phyloP scores from a whole-genome alignment of 2,113 vertebrate genomes.

The Desmodus rotundus region DNA sequence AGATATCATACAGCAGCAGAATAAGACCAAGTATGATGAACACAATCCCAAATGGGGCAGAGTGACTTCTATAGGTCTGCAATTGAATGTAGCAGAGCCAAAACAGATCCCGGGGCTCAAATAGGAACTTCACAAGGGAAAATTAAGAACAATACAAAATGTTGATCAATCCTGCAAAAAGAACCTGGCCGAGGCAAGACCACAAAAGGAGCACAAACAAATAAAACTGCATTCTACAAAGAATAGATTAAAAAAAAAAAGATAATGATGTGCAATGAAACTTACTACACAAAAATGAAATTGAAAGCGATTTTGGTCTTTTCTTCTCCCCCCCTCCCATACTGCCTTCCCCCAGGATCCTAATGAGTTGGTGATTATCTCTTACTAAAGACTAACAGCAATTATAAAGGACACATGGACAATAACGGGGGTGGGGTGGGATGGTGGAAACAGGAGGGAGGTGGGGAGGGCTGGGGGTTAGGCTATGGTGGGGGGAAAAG shows the following conservation, averaged over 20 bases:
- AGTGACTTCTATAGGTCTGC: neutral
- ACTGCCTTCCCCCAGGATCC: neutral
- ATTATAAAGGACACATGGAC: too few species aligned
- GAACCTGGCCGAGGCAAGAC: neutral
- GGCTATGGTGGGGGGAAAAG: too few species aligned
- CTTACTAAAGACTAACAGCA: constrained; percentile 69
- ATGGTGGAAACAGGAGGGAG: too few species aligned
- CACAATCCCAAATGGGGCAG: neutral
- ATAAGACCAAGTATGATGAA: neutral
- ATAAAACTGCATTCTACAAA: neutral
- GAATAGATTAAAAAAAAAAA: neutral
- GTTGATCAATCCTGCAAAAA: constrained; percentile 1
- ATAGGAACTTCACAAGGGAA: constrained; percentile 25
- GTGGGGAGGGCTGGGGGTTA: too few species aligned
- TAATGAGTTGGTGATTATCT: constrained; percentile 77
- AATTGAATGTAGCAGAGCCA: neutral
- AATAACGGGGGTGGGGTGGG: too few species aligned
- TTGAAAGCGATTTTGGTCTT: neutral
- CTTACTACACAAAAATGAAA: neutral
- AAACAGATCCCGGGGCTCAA: neutral
- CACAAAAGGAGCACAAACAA: constrained; percentile 20
- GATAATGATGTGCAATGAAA: neutral
- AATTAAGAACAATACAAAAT: neutral
- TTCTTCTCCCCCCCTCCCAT: neutral
- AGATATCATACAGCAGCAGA: neutral